Evolutionary conservation across 2,888 invertebrate species (phyloP).

Genomic region (Andrena bicolor): DNA sequence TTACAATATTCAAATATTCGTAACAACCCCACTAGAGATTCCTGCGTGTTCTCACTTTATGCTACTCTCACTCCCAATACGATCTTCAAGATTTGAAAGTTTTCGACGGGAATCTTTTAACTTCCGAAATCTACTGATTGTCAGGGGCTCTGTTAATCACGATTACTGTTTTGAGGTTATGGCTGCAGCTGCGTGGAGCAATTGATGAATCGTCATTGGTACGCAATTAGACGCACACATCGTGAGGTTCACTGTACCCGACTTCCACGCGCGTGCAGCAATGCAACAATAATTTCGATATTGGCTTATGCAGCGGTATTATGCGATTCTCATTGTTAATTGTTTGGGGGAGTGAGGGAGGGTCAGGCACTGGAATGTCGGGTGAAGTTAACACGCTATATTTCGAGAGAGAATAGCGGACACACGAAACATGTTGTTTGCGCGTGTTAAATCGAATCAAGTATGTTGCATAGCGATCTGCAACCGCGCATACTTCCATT

Average conservation of each 20-base stretch:
- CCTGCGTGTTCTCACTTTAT: too few relatives aligned
- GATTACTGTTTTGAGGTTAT: too few relatives aligned
- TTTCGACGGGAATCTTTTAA: too few relatives aligned
- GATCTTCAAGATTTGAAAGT: too few relatives aligned
- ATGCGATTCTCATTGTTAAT: constrained; percentile 65
- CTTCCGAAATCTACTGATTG: too few relatives aligned
- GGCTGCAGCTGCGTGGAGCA: background rate
- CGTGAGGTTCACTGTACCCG: background rate
- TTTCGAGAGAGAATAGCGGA: constrained; percentile 44
- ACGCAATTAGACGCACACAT: constrained; percentile 14
- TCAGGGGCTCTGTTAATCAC: too few relatives aligned
- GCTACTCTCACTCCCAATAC: too few relatives aligned
- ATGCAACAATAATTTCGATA: constrained; percentile 62
- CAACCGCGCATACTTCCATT: background rate
- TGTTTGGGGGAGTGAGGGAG: constrained; percentile 12
- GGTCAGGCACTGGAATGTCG: constrained; percentile 39
- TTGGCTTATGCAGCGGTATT: constrained; percentile 53
- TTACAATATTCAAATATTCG: too few relatives aligned
- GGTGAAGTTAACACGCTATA: constrained; percentile 53
- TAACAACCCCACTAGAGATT: too few relatives aligned
- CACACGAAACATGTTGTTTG: constrained; percentile 34
- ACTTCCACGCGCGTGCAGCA: constrained; percentile 16
- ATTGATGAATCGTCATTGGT: constrained; percentile 7
- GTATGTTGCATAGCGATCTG: constrained; percentile 16
- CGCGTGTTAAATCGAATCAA: constrained; percentile 33